Percentiles rank a stretch among this genome's conserved stretches.
Evolutionary conservation across 2,888 invertebrate genomes (phyloP).

Genomic region (Brenthis hecate): DNA sequence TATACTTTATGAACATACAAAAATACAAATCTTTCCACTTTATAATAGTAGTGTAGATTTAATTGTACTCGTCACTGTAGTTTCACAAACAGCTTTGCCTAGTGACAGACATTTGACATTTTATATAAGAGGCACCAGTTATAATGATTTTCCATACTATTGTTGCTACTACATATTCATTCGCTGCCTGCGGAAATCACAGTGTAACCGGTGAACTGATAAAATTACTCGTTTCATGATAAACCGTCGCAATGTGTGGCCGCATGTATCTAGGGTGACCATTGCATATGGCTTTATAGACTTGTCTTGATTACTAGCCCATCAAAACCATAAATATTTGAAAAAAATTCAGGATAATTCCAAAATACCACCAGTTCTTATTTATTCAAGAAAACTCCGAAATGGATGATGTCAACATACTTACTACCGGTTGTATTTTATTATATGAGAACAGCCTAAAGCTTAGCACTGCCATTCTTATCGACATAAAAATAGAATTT

Average conservation of each 20-base stretch:
- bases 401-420: too few relatives aligned
- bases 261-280: background rate
- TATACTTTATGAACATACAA: too few relatives aligned
- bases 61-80: background rate
- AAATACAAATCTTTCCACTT: too few relatives aligned
- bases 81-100: background rate
- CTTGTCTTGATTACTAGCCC: too few relatives aligned
- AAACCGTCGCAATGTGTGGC: constrained; percentile 27
- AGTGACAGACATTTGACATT: constrained; percentile 19
- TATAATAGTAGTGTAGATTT: background rate
- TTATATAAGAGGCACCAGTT: constrained; percentile 3
- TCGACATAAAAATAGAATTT: too few relatives aligned
- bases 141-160: constrained; percentile 22
- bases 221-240: constrained; percentile 30
- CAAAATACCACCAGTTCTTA: too few relatives aligned
- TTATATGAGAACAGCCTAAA: too few relatives aligned
- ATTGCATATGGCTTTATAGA: background rate
- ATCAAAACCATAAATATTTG: too few relatives aligned
- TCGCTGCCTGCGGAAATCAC: constrained; percentile 31
- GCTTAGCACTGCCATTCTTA: too few relatives aligned
- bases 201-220: constrained; percentile 29
- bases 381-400: too few relatives aligned
- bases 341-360: too few relatives aligned
- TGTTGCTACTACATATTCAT: constrained; percentile 18
- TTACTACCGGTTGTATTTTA: too few relatives aligned